Evolutionary conservation across 2,888 invertebrate genomes (phyloP).

Genomic region (Cancer borealis): DNA sequence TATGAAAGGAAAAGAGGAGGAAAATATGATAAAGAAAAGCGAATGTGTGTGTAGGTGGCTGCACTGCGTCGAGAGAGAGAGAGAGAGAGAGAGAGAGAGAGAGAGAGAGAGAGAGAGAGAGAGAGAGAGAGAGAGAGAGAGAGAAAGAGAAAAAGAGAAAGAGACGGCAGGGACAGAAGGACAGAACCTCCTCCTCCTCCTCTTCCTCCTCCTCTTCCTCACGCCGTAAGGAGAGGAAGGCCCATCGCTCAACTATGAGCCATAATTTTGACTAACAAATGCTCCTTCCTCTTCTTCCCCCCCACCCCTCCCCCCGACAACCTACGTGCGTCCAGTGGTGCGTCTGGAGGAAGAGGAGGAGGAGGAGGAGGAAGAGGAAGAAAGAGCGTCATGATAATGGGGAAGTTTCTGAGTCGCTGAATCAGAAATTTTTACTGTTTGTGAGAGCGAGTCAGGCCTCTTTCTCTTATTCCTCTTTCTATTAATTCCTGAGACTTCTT

Average conservation of each 20-base stretch:
- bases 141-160: neutral
- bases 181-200: constrained; percentile 23
- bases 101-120: neutral
- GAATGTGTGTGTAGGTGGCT: neutral
- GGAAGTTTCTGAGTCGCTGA: neutral
- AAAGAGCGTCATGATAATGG: too few species aligned
- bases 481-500: neutral
- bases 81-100: neutral
- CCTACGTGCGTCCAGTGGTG: neutral
- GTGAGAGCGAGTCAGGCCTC: too few species aligned
- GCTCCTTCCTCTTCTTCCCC: neutral
- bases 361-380: neutral
- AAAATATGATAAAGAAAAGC: neutral
- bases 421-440: neutral
- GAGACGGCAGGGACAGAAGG: neutral
- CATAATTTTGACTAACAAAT: neutral
- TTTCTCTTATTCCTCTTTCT: too few species aligned
- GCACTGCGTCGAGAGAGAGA: neutral
- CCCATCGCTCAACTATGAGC: neutral
- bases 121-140: neutral
- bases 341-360: neutral
- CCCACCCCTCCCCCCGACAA: neutral
- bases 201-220: constrained; percentile 24
- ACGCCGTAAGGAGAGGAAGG: neutral
- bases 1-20: constrained; percentile 8